Conservation (phyloP, 2,113 vertebrate genomes). For the Climacteris rufus region DNA sequence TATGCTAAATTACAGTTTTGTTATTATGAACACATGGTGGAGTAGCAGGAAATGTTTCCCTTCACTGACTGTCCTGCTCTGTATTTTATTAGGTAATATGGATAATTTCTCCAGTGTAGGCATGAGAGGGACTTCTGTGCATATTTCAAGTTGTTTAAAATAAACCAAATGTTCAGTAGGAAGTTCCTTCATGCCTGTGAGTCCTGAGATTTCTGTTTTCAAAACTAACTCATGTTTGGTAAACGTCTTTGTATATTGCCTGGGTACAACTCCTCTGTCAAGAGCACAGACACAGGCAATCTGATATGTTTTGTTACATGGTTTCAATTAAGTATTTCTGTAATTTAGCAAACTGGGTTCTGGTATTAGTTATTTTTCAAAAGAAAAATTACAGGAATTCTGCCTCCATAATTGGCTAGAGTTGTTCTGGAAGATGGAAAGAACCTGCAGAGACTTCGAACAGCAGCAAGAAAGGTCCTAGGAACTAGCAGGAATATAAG, state of each 20-base stretch:
- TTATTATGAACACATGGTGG: neutral
- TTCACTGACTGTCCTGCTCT: neutral
- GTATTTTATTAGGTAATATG: neutral
- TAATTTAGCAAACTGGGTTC: neutral
- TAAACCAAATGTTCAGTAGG: neutral
- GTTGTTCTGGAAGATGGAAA: neutral
- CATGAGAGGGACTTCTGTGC: neutral
- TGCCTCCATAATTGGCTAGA: neutral
- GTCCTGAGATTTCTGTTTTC: neutral
- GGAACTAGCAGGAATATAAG: neutral
- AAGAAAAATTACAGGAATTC: neutral
- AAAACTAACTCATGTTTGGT: neutral
- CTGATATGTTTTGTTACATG: neutral
- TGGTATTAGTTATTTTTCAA: neutral
- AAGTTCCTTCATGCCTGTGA: neutral
- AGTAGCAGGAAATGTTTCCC: neutral
- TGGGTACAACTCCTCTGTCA: neutral
- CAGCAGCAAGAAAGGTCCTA: neutral
- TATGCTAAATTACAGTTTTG: neutral
- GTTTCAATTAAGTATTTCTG: neutral
- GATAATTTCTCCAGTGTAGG: neutral
- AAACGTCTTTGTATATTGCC: neutral
- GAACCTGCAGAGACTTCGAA: neutral
- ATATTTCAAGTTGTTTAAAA: neutral
- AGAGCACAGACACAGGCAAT: neutral